Evolutionary conservation across 2,888 invertebrate species (phyloP), one percentile per base, ranked within the genome.

Genomic region (Nomada hirtipes): DNA sequence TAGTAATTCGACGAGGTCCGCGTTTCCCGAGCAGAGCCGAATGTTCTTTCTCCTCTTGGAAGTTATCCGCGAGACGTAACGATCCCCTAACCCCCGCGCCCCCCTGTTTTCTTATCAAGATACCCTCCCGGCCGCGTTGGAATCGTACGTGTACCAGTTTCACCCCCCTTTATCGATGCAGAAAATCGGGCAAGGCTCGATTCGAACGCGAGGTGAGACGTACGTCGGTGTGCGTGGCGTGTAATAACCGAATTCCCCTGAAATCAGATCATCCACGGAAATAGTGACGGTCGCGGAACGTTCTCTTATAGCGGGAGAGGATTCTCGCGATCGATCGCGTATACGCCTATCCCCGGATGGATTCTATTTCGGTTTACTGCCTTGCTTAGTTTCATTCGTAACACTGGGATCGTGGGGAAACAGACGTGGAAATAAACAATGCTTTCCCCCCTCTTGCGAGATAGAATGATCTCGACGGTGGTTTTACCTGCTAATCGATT

Each of bases 231-330:
- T 47, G 61, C 9, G 53, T 18, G 53, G 55, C 42, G 77, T 77
- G 7, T 36, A 68, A 83, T 83, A 85, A 87, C 85, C 72, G 83
- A 87, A 72, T 83, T 65, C 47, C 64, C 0, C 52, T 23, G 76
- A 55, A 85, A 85, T 87, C 79, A 75, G 79, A 85, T 87, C 83
- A 73, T 65, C 74, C 53, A 61, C 59, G 57, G 81, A 85, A 83
- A 85, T 76, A 71, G 67, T 73, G 75, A 82, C 71, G 73, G 71
- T 73, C 63, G 72, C 53, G 44, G 57, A 55, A 63, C 52, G 73
- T 76, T 73, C 72, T 20, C 23, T 50, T 26, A 7, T 36, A 29
- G 36, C 26, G 55, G 69, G 74, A 53, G 63, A 23, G 26, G 67
- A 26, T 47, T 26, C 18, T 29, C 42, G 23, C 23, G 44, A 75